Evolutionary conservation across 1,140 invertebrate species (phyloP).

Genomic region (Adoxophyes honmai): DNA sequence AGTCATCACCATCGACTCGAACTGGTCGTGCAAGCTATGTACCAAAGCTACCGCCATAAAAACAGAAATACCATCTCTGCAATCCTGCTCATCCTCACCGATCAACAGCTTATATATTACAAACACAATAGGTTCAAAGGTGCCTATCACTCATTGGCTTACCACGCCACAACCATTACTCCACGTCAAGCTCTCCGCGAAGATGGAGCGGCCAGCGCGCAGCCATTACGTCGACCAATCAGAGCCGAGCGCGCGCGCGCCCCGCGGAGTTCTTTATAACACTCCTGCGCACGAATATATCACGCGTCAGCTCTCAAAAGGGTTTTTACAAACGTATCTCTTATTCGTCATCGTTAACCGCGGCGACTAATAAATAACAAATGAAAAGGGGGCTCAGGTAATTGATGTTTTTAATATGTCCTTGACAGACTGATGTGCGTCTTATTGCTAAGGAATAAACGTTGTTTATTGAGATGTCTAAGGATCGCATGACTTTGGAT

Average conservation of each 20-base stretch:
- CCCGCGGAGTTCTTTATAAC: constrained; percentile 66
- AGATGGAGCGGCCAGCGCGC: constrained; percentile 33
- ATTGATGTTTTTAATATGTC: not conserved
- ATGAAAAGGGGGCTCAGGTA: constrained; percentile 25
- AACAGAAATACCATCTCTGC: not conserved
- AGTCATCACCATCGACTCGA: no score
- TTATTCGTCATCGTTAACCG: constrained; percentile 72
- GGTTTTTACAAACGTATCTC: constrained; percentile 64
- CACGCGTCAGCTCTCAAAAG: constrained; percentile 61
- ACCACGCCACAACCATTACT: constrained; percentile 56
- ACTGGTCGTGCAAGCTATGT: not conserved
- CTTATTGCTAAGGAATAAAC: not conserved
- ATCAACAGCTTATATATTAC: constrained; percentile 15
- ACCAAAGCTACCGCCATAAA: not conserved
- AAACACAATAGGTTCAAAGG: constrained; percentile 44
- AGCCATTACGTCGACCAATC: constrained; percentile 59
- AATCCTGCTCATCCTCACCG: not conserved
- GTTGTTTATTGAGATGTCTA: constrained; percentile 8
- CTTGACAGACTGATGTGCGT: not conserved
- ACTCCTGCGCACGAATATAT: constrained; percentile 61
- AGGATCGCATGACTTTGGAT: constrained; percentile 6
- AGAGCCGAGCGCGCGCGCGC: constrained; percentile 53
- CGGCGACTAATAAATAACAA: constrained; percentile 48
- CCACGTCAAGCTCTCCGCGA: constrained; percentile 36
- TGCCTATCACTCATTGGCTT: constrained; percentile 69